These are phyloP conservation scores for Eupithecia subumbrata DNA, from an alignment of 2,888 invertebrate genomes.

Conservation along the genomic window DNA sequence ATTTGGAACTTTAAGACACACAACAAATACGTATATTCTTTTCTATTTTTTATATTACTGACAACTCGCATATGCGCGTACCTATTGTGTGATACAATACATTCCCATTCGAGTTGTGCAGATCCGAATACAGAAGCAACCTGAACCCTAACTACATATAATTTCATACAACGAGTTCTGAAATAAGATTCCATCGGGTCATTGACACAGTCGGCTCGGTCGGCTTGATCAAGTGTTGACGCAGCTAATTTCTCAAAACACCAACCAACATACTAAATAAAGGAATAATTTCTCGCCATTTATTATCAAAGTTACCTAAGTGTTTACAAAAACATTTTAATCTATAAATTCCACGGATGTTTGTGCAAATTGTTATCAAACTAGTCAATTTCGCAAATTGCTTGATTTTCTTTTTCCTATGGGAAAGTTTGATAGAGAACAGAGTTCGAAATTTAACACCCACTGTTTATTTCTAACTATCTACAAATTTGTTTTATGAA, in stretches of 20 bases:
- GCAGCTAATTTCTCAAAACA: background rate
- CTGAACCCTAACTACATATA: background rate
- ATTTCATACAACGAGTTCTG: background rate
- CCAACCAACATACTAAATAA: background rate
- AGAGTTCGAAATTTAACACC: background rate
- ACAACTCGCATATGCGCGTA: too few relatives aligned
- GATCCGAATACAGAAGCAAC: background rate
- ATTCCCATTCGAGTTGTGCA: too few relatives aligned
- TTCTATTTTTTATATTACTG: too few relatives aligned
- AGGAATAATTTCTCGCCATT: background rate
- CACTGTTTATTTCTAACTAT: background rate
- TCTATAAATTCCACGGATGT: background rate
- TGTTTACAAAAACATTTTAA: background rate
- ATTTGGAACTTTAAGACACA: too few relatives aligned
- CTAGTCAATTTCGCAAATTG: background rate
- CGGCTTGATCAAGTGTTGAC: background rate
- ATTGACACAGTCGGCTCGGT: background rate
- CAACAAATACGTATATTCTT: too few relatives aligned
- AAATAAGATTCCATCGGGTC: background rate
- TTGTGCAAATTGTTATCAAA: background rate
- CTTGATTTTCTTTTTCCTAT: background rate
- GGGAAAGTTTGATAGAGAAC: background rate
- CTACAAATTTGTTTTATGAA: background rate
- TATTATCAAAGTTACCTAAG: background rate
- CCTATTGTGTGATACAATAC: too few relatives aligned